Evolutionary conservation across 2,113 vertebrate genomes (phyloP).

Genomic region (Myrmecobius fasciatus): DNA sequence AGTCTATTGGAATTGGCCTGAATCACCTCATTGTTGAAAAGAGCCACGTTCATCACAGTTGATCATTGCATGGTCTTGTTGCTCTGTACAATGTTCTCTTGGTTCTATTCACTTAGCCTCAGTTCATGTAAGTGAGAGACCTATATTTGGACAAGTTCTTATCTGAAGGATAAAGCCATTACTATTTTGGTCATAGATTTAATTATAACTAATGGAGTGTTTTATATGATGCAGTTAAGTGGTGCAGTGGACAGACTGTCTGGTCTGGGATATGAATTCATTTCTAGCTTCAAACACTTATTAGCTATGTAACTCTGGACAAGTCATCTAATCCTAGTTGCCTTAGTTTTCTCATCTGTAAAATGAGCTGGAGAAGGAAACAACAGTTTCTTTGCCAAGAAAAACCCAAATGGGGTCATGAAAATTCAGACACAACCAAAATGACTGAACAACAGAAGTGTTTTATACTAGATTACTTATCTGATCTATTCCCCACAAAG

Average conservation of each 20-base stretch:
- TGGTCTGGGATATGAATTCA: background rate
- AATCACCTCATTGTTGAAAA: too few species aligned
- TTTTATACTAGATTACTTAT: constrained; percentile 66
- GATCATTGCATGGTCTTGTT: too few species aligned
- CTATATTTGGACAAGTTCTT: constrained; percentile 32
- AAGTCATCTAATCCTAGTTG: background rate
- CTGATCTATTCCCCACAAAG: background rate
- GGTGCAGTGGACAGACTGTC: background rate
- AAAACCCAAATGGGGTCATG: background rate
- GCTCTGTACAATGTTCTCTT: too few species aligned
- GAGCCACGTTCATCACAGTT: too few species aligned
- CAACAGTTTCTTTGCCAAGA: background rate
- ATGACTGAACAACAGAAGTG: constrained; percentile 2
- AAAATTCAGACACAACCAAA: background rate
- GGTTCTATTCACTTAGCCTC: too few species aligned
- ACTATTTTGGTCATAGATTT: constrained; percentile 58
- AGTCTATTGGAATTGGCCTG: too few species aligned
- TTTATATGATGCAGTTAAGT: background rate
- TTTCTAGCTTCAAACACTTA: background rate
- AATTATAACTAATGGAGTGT: constrained; percentile 67
- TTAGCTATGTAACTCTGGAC: background rate
- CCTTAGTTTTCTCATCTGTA: background rate
- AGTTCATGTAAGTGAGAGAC: too few species aligned
- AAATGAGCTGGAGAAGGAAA: background rate
- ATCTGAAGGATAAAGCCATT: background rate